A percentile compares a stretch with the other conserved stretches of the same genome.
Conservation (phyloP, 2,113 vertebrate species). For the Cacatua alba region DNA sequence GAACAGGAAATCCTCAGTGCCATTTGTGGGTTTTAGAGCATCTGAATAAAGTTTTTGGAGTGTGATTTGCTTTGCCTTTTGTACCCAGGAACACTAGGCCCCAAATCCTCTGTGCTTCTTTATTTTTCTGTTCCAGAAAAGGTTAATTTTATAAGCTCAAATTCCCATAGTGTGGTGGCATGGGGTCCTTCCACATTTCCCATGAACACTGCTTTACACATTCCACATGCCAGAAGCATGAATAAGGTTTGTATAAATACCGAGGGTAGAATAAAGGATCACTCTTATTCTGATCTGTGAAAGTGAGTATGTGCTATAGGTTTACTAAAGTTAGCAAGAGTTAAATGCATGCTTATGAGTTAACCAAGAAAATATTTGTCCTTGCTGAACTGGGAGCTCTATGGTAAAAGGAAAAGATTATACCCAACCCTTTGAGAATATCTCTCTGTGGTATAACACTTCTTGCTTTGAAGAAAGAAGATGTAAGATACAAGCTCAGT, state of each 20-base stretch:
- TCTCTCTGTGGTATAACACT: background rate
- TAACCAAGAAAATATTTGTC: background rate
- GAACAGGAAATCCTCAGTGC: background rate
- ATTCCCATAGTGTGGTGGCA: background rate
- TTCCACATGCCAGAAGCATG: background rate
- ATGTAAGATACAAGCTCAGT: background rate
- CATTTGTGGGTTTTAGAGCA: background rate
- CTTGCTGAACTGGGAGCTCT: background rate
- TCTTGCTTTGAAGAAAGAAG: background rate
- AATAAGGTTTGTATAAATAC: background rate
- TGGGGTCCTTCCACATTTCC: background rate
- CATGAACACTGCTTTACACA: background rate
- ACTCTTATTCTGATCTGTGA: background rate
- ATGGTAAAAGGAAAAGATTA: background rate
- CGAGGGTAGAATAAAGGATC: background rate
- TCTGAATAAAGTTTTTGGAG: background rate
- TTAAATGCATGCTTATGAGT: background rate
- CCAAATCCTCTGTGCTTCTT: background rate
- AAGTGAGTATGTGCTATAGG: background rate
- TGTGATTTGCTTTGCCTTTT: background rate
- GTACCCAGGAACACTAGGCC: background rate
- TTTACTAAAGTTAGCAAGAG: background rate
- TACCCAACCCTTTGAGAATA: background rate
- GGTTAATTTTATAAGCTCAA: background rate
- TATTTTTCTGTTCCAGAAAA: background rate